Percentiles rank a stretch among this genome's conserved stretches.
Conservation (phyloP, 2,113 vertebrate species). For the Synodontis membranacea region DNA sequence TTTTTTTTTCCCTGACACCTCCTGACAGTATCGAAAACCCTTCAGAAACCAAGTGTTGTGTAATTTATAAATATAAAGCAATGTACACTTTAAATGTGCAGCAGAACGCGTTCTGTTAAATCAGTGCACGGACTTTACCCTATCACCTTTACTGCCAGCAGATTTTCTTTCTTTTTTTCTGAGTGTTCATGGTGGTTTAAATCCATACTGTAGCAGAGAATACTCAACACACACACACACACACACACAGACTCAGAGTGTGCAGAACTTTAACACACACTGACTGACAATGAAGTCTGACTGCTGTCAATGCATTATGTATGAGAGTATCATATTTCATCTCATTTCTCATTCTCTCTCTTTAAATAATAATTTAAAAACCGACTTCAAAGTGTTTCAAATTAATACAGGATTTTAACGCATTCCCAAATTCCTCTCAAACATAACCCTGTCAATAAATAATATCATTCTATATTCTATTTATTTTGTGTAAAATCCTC, state of each 20-base stretch:
- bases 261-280: slow-evolving; percentile 5
- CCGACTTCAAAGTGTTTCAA: background rate
- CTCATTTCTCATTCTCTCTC: background rate
- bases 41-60: background rate
- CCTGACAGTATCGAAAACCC: background rate
- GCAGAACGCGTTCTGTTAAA: background rate
- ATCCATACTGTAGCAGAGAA: background rate
- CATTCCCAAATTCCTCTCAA: background rate
- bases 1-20: background rate
- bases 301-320: slow-evolving; percentile 14
- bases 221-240: background rate
- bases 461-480: background rate
- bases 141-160: slow-evolving; percentile 12
- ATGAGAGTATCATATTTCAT: background rate
- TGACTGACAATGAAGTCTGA: slow-evolving; percentile 8
- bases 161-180: slow-evolving; percentile 15
- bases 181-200: background rate
- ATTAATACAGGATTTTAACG: background rate
- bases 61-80: background rate
- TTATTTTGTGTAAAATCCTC: background rate
- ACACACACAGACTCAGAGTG: background rate
- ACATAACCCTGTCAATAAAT: background rate
- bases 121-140: background rate
- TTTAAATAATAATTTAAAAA: background rate
- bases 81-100: background rate